Percentiles rank a stretch among this genome's conserved stretches.
phyloP scores from a whole-genome alignment of 2,888 invertebrate genomes.

The Calephelis perditalis region DNA sequence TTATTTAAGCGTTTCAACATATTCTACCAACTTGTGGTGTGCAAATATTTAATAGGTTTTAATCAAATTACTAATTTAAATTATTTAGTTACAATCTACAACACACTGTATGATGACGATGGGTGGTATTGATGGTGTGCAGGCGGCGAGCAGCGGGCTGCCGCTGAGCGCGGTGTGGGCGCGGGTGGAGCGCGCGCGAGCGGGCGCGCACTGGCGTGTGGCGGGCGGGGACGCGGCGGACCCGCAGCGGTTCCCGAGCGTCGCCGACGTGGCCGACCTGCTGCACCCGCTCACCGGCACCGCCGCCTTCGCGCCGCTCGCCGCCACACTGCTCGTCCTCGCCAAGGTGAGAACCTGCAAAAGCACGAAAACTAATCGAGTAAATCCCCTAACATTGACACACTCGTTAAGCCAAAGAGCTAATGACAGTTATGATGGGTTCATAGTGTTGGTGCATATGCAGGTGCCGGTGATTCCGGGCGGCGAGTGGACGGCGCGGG shows the following conservation, averaged over 20 bases:
- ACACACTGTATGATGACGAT: too few species aligned
- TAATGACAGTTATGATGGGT: too few species aligned
- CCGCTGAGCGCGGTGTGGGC: slow-evolving; percentile 87
- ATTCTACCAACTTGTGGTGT: too few species aligned
- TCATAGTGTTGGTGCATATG: neutral
- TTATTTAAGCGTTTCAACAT: too few species aligned
- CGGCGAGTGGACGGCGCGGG: slow-evolving; percentile 29
- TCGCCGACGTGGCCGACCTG: slow-evolving; percentile 83
- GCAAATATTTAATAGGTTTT: too few species aligned
- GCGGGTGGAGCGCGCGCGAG: slow-evolving; percentile 85
- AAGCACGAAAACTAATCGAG: too few species aligned
- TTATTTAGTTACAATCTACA: too few species aligned
- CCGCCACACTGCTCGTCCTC: slow-evolving; percentile 73
- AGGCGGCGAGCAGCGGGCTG: slow-evolving; percentile 72
- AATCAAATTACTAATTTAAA: too few species aligned
- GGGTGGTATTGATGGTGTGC: slow-evolving; percentile 12
- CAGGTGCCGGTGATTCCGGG: slow-evolving; percentile 37
- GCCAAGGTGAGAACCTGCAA: slow-evolving; percentile 31
- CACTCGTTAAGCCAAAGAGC: too few species aligned
- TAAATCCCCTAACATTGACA: too few species aligned
- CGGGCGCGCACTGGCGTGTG: slow-evolving; percentile 84
- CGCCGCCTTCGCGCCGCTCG: slow-evolving; percentile 74
- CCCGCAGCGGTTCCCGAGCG: slow-evolving; percentile 81
- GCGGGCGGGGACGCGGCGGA: slow-evolving; percentile 79
- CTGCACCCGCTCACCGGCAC: slow-evolving; percentile 81